phyloP scores from a whole-genome alignment of 2,888 invertebrate genomes.

The Rhamphomyia laevipes region DNA sequence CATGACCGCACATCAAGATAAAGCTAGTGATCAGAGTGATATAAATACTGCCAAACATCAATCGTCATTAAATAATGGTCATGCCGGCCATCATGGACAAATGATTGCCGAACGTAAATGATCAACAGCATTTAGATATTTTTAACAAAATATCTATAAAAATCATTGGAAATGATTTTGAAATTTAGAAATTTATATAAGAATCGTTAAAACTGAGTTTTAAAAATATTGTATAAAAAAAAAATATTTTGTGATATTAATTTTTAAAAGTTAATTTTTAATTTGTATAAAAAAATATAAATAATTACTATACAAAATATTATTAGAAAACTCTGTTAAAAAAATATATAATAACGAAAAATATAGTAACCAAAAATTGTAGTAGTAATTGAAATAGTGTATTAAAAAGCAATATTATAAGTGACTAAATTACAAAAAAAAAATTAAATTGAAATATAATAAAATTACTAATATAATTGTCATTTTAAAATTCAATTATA shows the following conservation, averaged over 20 bases:
- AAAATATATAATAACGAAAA: no score
- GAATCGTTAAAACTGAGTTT: neutral
- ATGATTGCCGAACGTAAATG: neutral
- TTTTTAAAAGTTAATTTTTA: neutral
- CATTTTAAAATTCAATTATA: no score
- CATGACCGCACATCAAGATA: conserved; percentile 95
- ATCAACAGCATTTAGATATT: neutral
- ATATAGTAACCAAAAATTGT: no score
- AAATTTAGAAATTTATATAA: neutral
- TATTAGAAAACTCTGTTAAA: neutral
- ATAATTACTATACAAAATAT: no score
- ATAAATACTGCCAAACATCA: conserved; percentile 6
- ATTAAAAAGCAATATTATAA: no score
- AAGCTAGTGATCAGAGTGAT: conserved; percentile 57
- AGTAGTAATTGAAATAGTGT: no score
- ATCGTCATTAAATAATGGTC: neutral
- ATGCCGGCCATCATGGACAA: neutral
- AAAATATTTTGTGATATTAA: neutral
- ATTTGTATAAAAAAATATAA: neutral
- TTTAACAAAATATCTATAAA: neutral
- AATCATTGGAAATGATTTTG: neutral
- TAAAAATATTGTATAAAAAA: neutral
- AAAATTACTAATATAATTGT: no score
- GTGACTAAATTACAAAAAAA: no score
- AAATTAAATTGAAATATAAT: no score